Evolutionary conservation across 2,888 invertebrate species (phyloP), one percentile per base, ranked within the genome.

Genomic region (Dasysyrphus tricinctus): DNA sequence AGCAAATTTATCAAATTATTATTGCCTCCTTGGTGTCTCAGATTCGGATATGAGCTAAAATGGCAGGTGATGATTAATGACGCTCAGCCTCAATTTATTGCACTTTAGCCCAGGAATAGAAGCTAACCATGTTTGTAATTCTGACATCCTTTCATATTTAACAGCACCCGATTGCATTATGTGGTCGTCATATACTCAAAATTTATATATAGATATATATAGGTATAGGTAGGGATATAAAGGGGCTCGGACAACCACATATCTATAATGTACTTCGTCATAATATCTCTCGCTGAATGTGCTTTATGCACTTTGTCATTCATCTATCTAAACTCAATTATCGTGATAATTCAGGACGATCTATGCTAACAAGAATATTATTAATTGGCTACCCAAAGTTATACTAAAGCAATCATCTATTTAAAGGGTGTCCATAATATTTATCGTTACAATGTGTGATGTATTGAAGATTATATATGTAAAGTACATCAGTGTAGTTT

Each of bases 311-410:
- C 82, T 87, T 83, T 83, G 87, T 83, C 83, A 87, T 87, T 73
- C 87, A 83, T 87, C 83, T 87, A 79, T 83, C 87, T 83, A 87
- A 87, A 87, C 87, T 87, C 83, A 87, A 87, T 87, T 87, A 87
- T 87, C 83, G 83, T 83, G 76, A 87, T 83, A 87, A 87, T 87
- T 83, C 79, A 73, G 87, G 63, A 73, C 87, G 83, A 82, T 82
- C 86, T 78, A 79, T 74, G 86, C 72, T 72, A 82, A 82, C 86
- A 86, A 79, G 86, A 78, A 86, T 70, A 82, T 82, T 86, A 86
- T 86, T 86, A 86, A 86, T 86, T 86, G 86, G 86, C 82, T 78
- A 81, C 85, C 85, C 74, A 77, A 75, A 81, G 63, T 85, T 74
- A n/a, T n/a, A 65, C 65, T 65, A 47, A 51, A 32, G 65, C 56